Evolutionary conservation across 1,140 invertebrate genomes (phyloP), one percentile per base, ranked within the genome.

Genomic region (Nephila pilipes): DNA sequence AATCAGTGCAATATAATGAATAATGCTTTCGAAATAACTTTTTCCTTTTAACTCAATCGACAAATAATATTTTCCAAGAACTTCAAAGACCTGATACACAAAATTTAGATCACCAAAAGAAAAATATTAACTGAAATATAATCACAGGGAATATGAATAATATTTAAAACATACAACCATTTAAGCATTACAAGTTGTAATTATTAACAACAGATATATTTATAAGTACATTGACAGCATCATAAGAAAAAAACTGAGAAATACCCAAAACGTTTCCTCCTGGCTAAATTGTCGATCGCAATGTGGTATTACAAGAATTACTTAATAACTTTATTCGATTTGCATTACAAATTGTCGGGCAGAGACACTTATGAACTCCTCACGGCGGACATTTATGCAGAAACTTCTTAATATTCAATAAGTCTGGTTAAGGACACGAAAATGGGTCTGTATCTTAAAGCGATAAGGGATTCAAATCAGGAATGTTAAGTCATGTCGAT

Each of bases 301-400:
- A 75, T 75, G 65, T 75, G 25, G 65, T 36, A 75, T 75, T 75
- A 75, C 65, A 75, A 75, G 65, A 75, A 75, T 29, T 75, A 29
- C 65, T 75, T 75, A 75, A 75, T 75, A 75, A 75, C 69, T 75
- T 75, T 25, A 75, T 75, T 75, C 18, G 69, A 75, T 75, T 75
- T 75, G 69, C 69, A 75, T 75, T 75, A 75, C 69, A 75, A 75
- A 75, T 75, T 75, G 32, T 75, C 29, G 69, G 69, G 32, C 69
- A 75, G 29, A 75, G 29, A 75, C 69, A 75, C 69, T 75, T 75
- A 60, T 16, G 14, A 75, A 60, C 58, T 60, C 58, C 29, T 75
- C 69, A 32, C 69, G 29, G 29, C 69, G 18, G 29, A 36, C 29
- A 75, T 29, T 75, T 75, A 75, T 16, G 69, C 69, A 75, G 29